Conservation (phyloP, 92 coral and sea anemone genomes). For the Blastomussa wellsi region DNA sequence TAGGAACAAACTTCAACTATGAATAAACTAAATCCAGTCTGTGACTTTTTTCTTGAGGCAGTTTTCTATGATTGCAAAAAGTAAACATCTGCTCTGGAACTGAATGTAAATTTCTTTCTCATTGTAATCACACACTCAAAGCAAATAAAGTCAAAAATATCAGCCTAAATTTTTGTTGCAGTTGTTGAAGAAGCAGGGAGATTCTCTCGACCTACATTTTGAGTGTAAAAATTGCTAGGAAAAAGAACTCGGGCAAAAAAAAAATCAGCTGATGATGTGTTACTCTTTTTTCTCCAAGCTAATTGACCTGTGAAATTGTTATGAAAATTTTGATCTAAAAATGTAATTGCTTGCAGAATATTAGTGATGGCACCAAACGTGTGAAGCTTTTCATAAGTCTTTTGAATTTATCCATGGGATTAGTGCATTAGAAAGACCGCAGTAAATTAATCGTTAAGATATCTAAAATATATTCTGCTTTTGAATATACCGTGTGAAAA, state of each 20-base stretch:
- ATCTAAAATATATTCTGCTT: conserved; percentile 1
- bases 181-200: neutral
- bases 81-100: conserved; percentile 29
- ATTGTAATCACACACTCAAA: conserved; percentile 42
- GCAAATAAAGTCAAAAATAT: conserved; percentile 16
- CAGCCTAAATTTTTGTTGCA: neutral
- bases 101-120: conserved; percentile 32
- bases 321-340: conserved; percentile 48
- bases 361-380: conserved; percentile 17
- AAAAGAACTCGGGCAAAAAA: neutral
- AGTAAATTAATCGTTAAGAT: conserved; percentile 25
- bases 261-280: neutral
- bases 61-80: conserved; percentile 11
- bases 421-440: conserved; percentile 20
- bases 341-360: conserved; percentile 43
- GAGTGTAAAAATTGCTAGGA: neutral
- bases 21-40: conserved; percentile 15
- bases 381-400: neutral
- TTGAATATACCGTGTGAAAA: conserved; percentile 6
- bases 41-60: neutral
- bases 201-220: conserved; percentile 13
- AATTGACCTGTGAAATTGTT: conserved; percentile 48
- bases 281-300: conserved; percentile 9
- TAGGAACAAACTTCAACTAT: neutral
- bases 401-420: conserved; percentile 24